These are phyloP conservation scores for Protobothrops flavoviridis DNA, from an alignment of 2,113 vertebrate species.

Conservation along the genomic window DNA sequence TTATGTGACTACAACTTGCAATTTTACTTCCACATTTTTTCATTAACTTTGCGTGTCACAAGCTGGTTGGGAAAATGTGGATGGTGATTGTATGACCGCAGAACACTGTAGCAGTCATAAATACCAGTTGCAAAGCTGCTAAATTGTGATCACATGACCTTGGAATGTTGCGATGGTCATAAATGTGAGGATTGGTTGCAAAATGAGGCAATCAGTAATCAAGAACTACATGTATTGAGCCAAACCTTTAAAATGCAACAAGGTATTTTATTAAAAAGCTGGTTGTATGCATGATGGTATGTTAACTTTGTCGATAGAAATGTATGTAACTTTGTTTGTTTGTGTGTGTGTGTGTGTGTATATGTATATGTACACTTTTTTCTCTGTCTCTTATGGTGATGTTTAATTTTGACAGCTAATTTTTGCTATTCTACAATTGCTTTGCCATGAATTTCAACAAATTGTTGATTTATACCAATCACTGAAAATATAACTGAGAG, in stretches of 20 bases:
- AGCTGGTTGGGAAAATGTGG: neutral
- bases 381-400: neutral
- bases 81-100: neutral
- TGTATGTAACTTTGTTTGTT: neutral
- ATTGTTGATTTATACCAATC: too few species aligned
- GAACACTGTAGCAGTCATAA: neutral
- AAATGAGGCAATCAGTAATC: neutral
- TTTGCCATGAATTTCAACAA: neutral
- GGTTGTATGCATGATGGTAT: neutral
- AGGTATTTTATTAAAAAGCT: neutral
- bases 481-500: neutral
- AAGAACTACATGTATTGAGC: neutral
- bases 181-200: neutral
- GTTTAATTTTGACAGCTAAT: neutral
- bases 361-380: neutral
- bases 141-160: neutral
- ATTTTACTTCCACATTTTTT: neutral
- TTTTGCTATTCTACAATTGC: neutral
- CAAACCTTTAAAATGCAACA: neutral
- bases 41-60: neutral
- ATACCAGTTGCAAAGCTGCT: neutral
- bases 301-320: neutral
- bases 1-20: neutral
- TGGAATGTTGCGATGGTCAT: neutral
- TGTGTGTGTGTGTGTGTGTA: too few species aligned